Percentiles rank a stretch among this genome's conserved stretches.
These are phyloP conservation scores for Montipora sp. DNA, from an alignment of 64 coral and sea anemone species.

Conservation along the genomic window DNA sequence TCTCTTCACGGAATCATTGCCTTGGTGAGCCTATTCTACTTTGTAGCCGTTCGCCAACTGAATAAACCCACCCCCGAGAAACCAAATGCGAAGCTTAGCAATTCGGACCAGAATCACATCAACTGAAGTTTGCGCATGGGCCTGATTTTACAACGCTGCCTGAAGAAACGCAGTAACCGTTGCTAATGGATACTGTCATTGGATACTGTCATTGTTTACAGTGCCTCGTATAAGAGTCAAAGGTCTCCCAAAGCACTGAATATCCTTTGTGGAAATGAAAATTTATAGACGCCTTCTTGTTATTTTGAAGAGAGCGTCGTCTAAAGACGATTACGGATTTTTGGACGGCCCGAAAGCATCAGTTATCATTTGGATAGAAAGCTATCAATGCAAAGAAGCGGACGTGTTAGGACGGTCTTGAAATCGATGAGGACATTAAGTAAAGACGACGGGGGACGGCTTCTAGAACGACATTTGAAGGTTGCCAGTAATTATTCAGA, in stretches of 20 bases:
- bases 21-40: conserved; percentile 66
- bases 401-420: background rate
- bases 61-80: conserved; percentile 83
- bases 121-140: conserved; percentile 41
- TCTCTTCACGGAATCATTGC: conserved; percentile 42
- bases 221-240: background rate
- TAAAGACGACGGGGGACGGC: too few relatives aligned
- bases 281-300: background rate
- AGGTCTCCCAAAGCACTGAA: background rate
- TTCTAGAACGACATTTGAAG: background rate
- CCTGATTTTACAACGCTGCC: background rate
- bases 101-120: conserved; percentile 49
- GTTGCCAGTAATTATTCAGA: too few relatives aligned
- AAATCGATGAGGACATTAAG: too few relatives aligned
- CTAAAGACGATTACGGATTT: background rate
- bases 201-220: background rate
- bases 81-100: conserved; percentile 38
- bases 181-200: background rate
- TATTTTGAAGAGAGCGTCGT: background rate
- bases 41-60: conserved; percentile 55
- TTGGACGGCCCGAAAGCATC: background rate
- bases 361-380: background rate
- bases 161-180: background rate
- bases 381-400: background rate
- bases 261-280: background rate